Evolutionary conservation across 2,888 invertebrate genomes (phyloP), one percentile per base, ranked within the genome.

Genomic region (Alviniconcha strummeri): DNA sequence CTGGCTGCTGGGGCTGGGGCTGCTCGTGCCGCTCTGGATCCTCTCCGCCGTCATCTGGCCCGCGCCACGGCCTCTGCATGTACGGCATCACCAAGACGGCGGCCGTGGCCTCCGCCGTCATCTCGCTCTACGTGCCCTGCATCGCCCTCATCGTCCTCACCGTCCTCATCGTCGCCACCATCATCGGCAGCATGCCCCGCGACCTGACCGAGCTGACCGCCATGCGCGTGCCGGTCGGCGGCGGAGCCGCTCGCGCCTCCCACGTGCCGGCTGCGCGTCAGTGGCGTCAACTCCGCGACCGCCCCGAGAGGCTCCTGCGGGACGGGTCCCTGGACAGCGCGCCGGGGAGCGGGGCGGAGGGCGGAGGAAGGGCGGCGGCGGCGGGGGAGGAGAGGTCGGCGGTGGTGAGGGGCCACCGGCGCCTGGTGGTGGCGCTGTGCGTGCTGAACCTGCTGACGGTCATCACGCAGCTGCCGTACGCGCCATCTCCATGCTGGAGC

Each of bases 121-220:
- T 87, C 54, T 86, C 86, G 17, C 83, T 88, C 36, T 88, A 86
- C 76, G 60, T 87, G 36, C 88, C 88, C 4, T 84, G 84, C n/a
- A 60, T 86, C 8, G 3, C 72, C 36, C 84, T 88, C n/a, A 80
- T 86, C 36, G 78, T 88, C 5, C 56, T 87, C n/a, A 76, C 86
- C 8, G 85, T 87, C 19, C 83, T 88, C 56, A 69, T 86, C 64
- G 82, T 88, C 60, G 86, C 85, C 57, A 86, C 86, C 17, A 82
- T 83, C 60, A 86, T 86, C 54, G 86, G 86, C 11, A 85, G 85
- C 67, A 84, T 88, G 82, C 88, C 88, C 8, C 69, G 81, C 17
- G 84, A 83, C 55, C 80, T 86, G 17, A 54, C 69, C 64, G 82
- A 82, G 76, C 7, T 76, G 36, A 60, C 64, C 17, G 8, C 79